These are phyloP conservation scores for Vireo griseus DNA, from an alignment of 2,797 vertebrate genomes.

Conservation along the genomic window DNA sequence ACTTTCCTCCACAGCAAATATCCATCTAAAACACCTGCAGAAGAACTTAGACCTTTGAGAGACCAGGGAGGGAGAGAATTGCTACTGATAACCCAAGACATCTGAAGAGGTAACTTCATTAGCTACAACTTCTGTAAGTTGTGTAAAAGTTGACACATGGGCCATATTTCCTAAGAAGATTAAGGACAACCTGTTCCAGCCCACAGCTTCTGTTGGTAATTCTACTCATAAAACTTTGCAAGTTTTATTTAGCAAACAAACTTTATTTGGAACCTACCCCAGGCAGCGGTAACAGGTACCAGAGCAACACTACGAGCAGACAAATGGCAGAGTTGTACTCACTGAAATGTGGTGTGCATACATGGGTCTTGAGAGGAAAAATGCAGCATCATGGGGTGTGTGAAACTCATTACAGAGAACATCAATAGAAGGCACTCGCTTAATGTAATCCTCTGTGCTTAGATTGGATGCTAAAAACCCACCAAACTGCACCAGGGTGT, in stretches of 20 bases:
- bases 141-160: background rate
- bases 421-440: slow-evolving; percentile 94
- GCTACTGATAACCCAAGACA: background rate
- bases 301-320: background rate
- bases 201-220: background rate
- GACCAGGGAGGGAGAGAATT: background rate
- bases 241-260: background rate
- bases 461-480: slow-evolving; percentile 98
- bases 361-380: slow-evolving; percentile 96
- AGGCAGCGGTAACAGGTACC: fast-evolving
- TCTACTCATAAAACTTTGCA: background rate
- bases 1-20: background rate
- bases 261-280: background rate
- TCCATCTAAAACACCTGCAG: background rate
- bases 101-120: background rate
- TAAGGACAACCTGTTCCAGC: background rate
- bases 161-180: background rate
- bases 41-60: background rate
- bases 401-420: slow-evolving; percentile 97
- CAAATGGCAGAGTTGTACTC: slow-evolving; percentile 69
- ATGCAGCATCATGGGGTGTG: slow-evolving; percentile 95
- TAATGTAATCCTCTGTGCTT: slow-evolving; percentile 98
- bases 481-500: slow-evolving; percentile 96
- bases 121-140: background rate
- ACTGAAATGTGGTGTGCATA: slow-evolving; percentile 97